These are phyloP conservation scores for Tuberolachnus salignus DNA, from an alignment of 2,888 invertebrate genomes.

Conservation along the genomic window DNA sequence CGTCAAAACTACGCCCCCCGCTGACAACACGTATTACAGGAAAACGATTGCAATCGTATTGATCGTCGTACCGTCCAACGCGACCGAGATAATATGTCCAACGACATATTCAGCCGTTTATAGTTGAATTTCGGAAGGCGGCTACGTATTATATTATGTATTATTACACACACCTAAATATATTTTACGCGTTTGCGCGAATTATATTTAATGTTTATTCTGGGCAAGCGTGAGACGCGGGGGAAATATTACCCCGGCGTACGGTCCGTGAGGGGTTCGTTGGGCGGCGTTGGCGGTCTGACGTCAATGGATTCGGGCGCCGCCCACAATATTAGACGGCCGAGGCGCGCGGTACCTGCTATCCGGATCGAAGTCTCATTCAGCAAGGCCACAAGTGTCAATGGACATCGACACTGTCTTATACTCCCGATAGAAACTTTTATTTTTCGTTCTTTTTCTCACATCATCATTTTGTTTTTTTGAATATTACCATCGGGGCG, in stretches of 20 bases:
- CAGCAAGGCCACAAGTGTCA: constrained; percentile 57
- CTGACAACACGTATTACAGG: too few species aligned
- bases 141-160: too few species aligned
- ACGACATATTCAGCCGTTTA: too few species aligned
- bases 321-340: constrained; percentile 38
- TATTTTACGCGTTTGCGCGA: too few species aligned
- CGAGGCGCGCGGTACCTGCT: constrained; percentile 44
- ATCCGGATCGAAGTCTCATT: constrained; percentile 53
- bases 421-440: constrained; percentile 13
- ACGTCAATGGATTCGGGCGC: constrained; percentile 51
- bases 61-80: too few species aligned
- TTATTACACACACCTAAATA: too few species aligned
- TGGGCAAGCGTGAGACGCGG: not conserved
- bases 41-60: too few species aligned
- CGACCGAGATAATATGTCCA: too few species aligned
- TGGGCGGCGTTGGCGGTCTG: constrained; percentile 53
- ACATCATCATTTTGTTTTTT: not conserved
- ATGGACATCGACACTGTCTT: constrained; percentile 37
- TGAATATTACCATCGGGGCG: not conserved
- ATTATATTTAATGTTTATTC: constrained; percentile 20
- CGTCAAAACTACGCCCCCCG: too few species aligned
- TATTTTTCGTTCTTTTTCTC: too few species aligned
- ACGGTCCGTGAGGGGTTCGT: constrained; percentile 21
- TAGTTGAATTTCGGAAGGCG: too few species aligned
- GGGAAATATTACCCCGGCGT: constrained; percentile 17